phyloP scores from a whole-genome alignment of 2,113 vertebrate genomes.

The Oxygymnocypris stewartii region DNA sequence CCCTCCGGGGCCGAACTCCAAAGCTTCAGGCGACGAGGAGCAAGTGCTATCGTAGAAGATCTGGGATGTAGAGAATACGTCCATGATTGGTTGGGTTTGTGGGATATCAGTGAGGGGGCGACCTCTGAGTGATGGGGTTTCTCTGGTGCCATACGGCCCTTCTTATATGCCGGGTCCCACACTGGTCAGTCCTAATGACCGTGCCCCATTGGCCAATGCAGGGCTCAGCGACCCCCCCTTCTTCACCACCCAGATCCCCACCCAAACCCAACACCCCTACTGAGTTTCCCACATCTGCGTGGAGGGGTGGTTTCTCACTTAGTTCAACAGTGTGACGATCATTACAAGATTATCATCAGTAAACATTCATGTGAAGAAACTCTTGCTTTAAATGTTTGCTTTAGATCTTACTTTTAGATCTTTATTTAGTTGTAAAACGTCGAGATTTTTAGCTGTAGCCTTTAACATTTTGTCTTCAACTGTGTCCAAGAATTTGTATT shows the following conservation, averaged over 20 bases:
- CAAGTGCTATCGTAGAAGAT: slow-evolving; percentile 88
- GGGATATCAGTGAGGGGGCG: slow-evolving; percentile 56
- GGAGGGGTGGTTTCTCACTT: slow-evolving; percentile 74
- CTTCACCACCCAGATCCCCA: slow-evolving; percentile 53
- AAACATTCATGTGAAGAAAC: not conserved
- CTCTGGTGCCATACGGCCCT: slow-evolving; percentile 71
- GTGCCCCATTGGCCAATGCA: slow-evolving; percentile 81
- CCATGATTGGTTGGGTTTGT: slow-evolving; percentile 71
- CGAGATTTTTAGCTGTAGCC: not conserved
- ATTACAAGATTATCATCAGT: slow-evolving; percentile 41
- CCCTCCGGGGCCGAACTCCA: slow-evolving; percentile 79
- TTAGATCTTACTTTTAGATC: not conserved
- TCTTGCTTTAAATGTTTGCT: not conserved
- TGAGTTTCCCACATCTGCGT: slow-evolving; percentile 80
- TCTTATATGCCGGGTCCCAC: slow-evolving; percentile 87
- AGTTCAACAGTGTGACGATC: slow-evolving; percentile 54
- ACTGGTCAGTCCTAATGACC: slow-evolving; percentile 86
- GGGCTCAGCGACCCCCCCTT: slow-evolving; percentile 65
- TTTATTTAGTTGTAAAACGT: not conserved
- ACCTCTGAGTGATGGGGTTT: slow-evolving; percentile 76
- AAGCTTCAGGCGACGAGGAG: slow-evolving; percentile 83
- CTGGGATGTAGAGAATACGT: slow-evolving; percentile 86
- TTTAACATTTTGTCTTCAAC: not conserved
- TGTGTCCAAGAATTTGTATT: not conserved
- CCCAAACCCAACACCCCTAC: slow-evolving; percentile 67